Evolutionary conservation across 2,113 vertebrate genomes (phyloP).

Genomic region (Furnarius figulus): DNA sequence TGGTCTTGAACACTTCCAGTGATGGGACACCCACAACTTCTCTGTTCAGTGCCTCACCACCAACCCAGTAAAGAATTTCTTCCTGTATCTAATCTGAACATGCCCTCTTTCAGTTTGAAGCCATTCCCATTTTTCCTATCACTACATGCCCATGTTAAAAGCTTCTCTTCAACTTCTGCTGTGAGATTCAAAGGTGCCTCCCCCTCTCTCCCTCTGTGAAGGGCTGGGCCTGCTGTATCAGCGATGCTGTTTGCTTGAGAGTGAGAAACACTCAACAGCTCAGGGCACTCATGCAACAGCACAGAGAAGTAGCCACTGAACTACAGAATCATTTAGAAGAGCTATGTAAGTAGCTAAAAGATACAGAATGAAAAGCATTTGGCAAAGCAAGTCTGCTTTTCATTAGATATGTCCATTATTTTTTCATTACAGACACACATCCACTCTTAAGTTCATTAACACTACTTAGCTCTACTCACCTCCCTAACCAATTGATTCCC

Average conservation of each 20-base stretch:
- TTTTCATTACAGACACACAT: slow-evolving; percentile 1
- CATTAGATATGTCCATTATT: neutral
- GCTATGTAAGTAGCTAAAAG: neutral
- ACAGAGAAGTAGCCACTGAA: neutral
- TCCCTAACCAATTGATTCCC: neutral
- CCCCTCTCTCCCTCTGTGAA: neutral
- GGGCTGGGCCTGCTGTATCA: neutral
- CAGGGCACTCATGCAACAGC: neutral
- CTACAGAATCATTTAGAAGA: neutral
- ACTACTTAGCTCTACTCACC: neutral
- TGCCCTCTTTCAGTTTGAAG: neutral
- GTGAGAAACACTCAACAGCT: neutral
- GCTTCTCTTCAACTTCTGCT: neutral
- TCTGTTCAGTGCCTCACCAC: neutral
- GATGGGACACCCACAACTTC: neutral
- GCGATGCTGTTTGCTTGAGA: neutral
- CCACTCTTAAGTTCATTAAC: slow-evolving; percentile 18
- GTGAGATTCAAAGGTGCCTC: neutral
- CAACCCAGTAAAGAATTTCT: neutral
- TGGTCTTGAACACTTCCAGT: neutral
- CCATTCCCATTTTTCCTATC: neutral
- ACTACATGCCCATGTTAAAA: neutral
- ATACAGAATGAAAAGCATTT: neutral
- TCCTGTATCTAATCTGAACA: neutral
- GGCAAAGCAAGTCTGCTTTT: neutral